Conservation (phyloP, 2,888 invertebrate species). For the Esperia sulphurella region DNA sequence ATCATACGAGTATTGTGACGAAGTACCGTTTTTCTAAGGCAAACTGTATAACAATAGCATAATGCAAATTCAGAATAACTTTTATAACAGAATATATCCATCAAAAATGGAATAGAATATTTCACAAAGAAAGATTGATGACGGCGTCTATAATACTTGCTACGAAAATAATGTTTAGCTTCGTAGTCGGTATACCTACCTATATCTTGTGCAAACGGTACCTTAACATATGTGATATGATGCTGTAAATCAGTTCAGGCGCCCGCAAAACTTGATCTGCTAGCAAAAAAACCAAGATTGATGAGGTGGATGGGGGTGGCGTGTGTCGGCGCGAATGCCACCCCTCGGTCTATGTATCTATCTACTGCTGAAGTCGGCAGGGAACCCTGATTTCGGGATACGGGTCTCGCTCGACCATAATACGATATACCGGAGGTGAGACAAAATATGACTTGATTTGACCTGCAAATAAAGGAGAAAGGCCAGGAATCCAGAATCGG, state of each 20-base stretch:
- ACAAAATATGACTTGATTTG: slow-evolving; percentile 1
- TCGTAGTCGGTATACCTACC: slow-evolving; percentile 20
- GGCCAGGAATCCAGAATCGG: too few species aligned
- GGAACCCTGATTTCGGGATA: slow-evolving; percentile 23
- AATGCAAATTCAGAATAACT: background rate
- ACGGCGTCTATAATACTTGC: background rate
- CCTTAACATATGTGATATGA: slow-evolving; percentile 30
- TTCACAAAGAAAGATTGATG: slow-evolving; percentile 12
- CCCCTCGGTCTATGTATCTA: background rate
- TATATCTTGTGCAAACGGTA: slow-evolving; percentile 25
- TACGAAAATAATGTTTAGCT: slow-evolving; percentile 12
- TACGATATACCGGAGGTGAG: slow-evolving; percentile 9
- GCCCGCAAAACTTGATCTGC: slow-evolving; percentile 35
- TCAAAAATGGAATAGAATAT: slow-evolving; percentile 3
- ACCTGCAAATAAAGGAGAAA: background rate
- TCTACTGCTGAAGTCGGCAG: slow-evolving; percentile 15
- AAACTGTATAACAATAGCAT: background rate
- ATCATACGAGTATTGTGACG: background rate
- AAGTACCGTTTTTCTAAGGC: background rate
- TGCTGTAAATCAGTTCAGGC: slow-evolving; percentile 29
- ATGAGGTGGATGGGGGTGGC: slow-evolving; percentile 18
- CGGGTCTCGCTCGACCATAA: slow-evolving; percentile 23
- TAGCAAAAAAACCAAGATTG: slow-evolving; percentile 44
- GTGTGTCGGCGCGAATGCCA: background rate
- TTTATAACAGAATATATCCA: background rate